Evolutionary conservation across 2,113 vertebrate species (phyloP).

Genomic region (Cervus canadensis): DNA sequence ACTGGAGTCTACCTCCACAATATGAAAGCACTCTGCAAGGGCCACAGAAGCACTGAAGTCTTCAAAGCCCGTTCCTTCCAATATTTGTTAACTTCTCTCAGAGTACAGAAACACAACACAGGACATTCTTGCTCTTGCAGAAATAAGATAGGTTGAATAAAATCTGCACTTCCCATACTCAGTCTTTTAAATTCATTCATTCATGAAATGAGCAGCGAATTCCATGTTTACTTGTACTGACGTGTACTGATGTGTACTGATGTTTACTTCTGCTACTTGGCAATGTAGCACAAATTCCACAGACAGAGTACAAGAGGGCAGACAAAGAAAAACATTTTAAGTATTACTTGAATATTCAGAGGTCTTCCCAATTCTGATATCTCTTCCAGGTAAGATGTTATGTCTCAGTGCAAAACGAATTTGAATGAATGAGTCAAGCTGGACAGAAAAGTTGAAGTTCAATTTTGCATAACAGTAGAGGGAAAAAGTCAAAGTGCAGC

Average conservation of each 20-base stretch:
- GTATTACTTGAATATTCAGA: neutral
- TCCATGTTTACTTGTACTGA: neutral
- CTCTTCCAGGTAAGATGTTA: neutral
- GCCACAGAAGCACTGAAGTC: neutral
- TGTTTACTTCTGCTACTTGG: neutral
- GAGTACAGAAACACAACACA: constrained; percentile 5
- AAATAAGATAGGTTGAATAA: neutral
- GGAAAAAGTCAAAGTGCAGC: neutral
- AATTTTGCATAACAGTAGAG: neutral
- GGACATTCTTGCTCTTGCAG: neutral
- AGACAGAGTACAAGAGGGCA: neutral
- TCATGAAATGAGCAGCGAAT: neutral
- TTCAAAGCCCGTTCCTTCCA: constrained; percentile 10
- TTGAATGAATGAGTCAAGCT: neutral
- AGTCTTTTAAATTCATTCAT: neutral
- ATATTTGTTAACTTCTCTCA: constrained; percentile 41
- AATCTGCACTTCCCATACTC: neutral
- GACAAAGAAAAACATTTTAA: neutral
- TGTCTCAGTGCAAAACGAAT: neutral
- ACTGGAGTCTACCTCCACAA: neutral
- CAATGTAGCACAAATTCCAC: neutral
- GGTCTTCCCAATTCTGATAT: neutral
- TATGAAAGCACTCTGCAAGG: neutral
- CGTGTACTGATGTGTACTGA: neutral
- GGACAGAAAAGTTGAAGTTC: neutral